A percentile compares a stretch with the other conserved stretches of the same genome.
Conservation (phyloP, 1,140 invertebrate species). For the Pseudomyrmex concolor region DNA sequence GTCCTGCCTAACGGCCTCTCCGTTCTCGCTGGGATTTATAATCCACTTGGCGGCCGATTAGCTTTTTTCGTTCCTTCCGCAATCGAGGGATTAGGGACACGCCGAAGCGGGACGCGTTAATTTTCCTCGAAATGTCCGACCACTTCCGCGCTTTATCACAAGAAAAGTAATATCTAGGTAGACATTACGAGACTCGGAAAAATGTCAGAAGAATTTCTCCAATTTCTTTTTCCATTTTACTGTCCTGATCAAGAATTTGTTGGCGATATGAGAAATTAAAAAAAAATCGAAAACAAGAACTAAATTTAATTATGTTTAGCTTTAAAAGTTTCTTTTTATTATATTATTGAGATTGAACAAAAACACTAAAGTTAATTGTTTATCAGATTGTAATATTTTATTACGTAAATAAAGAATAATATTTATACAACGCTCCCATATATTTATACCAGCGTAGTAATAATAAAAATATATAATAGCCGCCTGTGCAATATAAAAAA, state of each 20-base stretch:
- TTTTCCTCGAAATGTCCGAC: conserved; percentile 16
- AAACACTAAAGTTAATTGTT: conserved; percentile 14
- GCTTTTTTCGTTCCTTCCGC: conserved; percentile 58
- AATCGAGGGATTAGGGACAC: conserved; percentile 30
- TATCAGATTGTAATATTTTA: not conserved
- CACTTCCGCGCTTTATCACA: not conserved
- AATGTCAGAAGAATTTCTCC: conserved; percentile 3
- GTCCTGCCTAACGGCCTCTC: conserved; percentile 3
- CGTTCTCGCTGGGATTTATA: conserved; percentile 64
- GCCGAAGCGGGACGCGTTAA: conserved; percentile 1
- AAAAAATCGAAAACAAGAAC: conserved; percentile 1
- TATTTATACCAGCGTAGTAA: not conserved
- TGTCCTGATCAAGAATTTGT: conserved; percentile 9
- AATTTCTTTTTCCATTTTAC: not conserved
- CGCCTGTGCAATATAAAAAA: not conserved
- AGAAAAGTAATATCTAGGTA: not conserved
- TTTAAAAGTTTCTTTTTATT: not conserved
- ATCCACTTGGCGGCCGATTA: conserved; percentile 71
- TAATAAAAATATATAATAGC: conserved; percentile 9
- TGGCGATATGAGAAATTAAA: conserved; percentile 9
- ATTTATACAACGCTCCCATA: not conserved
- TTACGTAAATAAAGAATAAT: not conserved
- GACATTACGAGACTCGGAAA: not conserved
- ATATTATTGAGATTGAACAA: not conserved
- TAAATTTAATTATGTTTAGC: conserved; percentile 25